Percentiles rank a stretch among this genome's conserved stretches.
phyloP scores from a whole-genome alignment of 2,888 invertebrate genomes.

The Stenolophus ochropezus region DNA sequence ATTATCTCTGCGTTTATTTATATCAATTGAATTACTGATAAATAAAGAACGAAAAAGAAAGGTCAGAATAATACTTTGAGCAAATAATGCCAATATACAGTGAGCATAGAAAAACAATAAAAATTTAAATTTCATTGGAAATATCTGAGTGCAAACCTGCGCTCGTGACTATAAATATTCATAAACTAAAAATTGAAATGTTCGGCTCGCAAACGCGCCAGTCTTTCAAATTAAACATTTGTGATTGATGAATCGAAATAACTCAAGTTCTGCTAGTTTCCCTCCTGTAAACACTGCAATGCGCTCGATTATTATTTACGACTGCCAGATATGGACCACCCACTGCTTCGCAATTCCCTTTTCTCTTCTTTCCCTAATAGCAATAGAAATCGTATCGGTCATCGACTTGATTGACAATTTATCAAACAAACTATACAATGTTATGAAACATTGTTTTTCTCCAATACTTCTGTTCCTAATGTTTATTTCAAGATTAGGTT shows the following conservation, averaged over 20 bases:
- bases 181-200: conserved; percentile 48
- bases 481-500: too few species aligned
- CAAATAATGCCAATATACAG: conserved; percentile 8
- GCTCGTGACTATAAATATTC: conserved; percentile 48
- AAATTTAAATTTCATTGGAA: conserved; percentile 43
- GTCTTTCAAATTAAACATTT: conserved; percentile 54
- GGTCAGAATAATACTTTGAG: conserved; percentile 15
- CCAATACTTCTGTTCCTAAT: too few species aligned
- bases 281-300: conserved; percentile 39
- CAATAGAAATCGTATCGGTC: too few species aligned
- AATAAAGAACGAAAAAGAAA: conserved; percentile 37
- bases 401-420: too few species aligned
- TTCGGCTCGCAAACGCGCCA: conserved; percentile 36
- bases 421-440: too few species aligned
- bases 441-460: too few species aligned
- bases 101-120: conserved; percentile 37
- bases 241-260: conserved; percentile 53
- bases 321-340: conserved; percentile 29
- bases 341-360: too few species aligned
- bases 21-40: conserved; percentile 22
- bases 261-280: conserved; percentile 46
- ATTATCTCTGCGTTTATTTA: not conserved
- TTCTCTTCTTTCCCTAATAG: too few species aligned
- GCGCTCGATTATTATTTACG: conserved; percentile 39
- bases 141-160: conserved; percentile 22